These are phyloP conservation scores for Philereme transversata DNA, from an alignment of 2,888 invertebrate species.

Conservation along the genomic window DNA sequence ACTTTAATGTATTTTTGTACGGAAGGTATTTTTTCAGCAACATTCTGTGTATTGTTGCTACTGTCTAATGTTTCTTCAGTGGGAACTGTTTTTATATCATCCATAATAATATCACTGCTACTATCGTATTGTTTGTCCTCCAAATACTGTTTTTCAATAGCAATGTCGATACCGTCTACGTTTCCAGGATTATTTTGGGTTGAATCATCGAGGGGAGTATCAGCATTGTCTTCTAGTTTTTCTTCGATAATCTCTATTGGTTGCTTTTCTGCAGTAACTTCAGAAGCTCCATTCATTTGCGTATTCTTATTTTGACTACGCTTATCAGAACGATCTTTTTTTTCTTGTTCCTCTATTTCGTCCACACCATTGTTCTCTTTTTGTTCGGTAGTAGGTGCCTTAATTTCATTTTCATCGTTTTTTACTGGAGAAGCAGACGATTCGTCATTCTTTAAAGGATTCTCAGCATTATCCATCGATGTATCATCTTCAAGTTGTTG, in stretches of 20 bases:
- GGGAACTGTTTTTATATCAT: background rate
- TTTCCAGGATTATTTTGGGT: background rate
- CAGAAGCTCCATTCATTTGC: background rate
- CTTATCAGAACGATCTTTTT: background rate
- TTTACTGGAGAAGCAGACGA: background rate
- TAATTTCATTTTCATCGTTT: background rate
- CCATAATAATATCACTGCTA: constrained; percentile 4
- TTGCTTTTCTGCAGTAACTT: background rate
- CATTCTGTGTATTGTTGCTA: background rate
- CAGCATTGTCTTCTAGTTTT: background rate
- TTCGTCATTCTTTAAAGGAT: background rate
- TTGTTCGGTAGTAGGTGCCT: background rate
- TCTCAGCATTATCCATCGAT: constrained; percentile 1
- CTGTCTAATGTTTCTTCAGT: background rate
- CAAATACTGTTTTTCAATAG: background rate
- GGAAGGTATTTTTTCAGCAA: background rate
- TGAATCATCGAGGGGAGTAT: background rate
- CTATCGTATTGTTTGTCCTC: background rate
- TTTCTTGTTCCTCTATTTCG: background rate
- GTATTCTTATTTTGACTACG: background rate
- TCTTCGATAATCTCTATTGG: background rate
- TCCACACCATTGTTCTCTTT: background rate
- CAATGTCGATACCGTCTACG: background rate
- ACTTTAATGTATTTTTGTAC: constrained; percentile 9
- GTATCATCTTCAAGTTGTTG: constrained; percentile 20